Evolutionary conservation across 2,113 vertebrate species (phyloP).

Genomic region (chimpanzee (Pan troglodytes)): NHGRI_mPanTro3-v2.1_pri NC_072413.2:67618001-67618500

Average conservation of each 20-base stretch:
- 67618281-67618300: background rate
- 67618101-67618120: too few species aligned
- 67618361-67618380: constrained; percentile 32
- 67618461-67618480: background rate
- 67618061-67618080: too few species aligned
- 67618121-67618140: too few species aligned
- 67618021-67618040: too few species aligned
- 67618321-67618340: background rate
- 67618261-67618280: background rate
- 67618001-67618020: too few species aligned
- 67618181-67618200: background rate
- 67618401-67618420: background rate
- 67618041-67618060: too few species aligned
- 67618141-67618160: background rate
- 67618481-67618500: background rate
- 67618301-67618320: background rate
- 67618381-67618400: constrained; percentile 3
- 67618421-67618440: background rate
- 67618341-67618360: constrained; percentile 18
- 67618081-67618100: too few species aligned
- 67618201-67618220: background rate
- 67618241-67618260: constrained; percentile 10
- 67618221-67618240: background rate
- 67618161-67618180: background rate
- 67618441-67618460: constrained; percentile 39